phyloP scores from a whole-genome alignment of 2,113 vertebrate species.

The Sprattus sprattus region DNA sequence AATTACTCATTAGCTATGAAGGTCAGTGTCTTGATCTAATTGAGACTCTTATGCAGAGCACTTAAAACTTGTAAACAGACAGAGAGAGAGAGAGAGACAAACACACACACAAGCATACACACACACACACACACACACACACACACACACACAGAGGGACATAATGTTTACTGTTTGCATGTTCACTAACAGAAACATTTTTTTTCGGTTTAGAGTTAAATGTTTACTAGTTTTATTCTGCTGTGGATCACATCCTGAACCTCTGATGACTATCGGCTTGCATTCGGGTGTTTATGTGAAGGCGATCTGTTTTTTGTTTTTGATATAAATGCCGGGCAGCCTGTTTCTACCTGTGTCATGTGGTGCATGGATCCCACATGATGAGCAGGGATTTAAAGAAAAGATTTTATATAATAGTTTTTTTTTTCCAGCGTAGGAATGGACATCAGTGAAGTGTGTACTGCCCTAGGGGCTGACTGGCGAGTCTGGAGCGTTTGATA shows the following conservation, averaged over 20 bases:
- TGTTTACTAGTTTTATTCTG: too few species aligned
- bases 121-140: constrained; percentile 41
- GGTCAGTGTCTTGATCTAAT: constrained; percentile 71
- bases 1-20: constrained; percentile 72
- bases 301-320: background rate
- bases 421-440: background rate
- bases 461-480: background rate
- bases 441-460: background rate
- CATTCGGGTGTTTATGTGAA: background rate
- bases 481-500: background rate
- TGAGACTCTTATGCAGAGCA: constrained; percentile 62
- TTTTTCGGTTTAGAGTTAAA: too few species aligned
- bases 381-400: background rate
- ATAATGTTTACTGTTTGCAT: background rate
- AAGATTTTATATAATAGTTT: background rate
- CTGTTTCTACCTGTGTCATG: background rate
- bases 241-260: background rate
- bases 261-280: background rate
- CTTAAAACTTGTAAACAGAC: constrained; percentile 18
- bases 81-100: too few species aligned
- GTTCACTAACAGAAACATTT: too few species aligned
- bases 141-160: constrained; percentile 33
- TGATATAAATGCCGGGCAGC: background rate
- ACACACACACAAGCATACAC: constrained; percentile 25
- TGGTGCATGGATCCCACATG: background rate